Percentiles rank a stretch among this genome's conserved stretches.
These are phyloP conservation scores for Strigamia maritima DNA, from an alignment of 2,888 invertebrate genomes.

Conservation along the genomic window DNA sequence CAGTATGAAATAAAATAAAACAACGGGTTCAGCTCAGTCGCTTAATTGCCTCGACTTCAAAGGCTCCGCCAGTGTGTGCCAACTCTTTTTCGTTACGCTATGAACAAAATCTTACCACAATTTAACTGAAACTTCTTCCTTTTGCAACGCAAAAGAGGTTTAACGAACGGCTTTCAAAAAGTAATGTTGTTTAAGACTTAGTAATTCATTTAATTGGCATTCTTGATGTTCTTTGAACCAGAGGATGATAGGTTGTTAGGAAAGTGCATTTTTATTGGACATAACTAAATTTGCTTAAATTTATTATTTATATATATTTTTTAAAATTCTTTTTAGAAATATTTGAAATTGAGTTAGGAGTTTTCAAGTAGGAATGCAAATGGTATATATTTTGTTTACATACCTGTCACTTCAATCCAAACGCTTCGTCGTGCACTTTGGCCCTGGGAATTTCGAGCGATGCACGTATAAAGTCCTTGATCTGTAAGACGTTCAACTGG, in stretches of 20 bases:
- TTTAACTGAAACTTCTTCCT: too few species aligned
- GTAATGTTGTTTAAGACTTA: background rate
- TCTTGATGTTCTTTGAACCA: background rate
- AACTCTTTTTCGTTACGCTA: too few species aligned
- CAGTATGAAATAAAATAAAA: too few species aligned
- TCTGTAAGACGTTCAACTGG: constrained; percentile 41
- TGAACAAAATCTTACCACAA: too few species aligned
- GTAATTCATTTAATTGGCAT: background rate
- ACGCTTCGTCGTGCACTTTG: constrained; percentile 41
- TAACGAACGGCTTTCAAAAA: background rate
- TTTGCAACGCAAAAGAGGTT: too few species aligned
- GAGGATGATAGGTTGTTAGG: background rate
- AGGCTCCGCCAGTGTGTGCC: too few species aligned
- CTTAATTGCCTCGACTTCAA: too few species aligned
- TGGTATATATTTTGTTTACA: background rate
- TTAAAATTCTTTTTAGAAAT: background rate
- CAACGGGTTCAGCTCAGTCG: too few species aligned
- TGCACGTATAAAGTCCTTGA: constrained; percentile 41
- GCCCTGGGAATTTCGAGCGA: constrained; percentile 41
- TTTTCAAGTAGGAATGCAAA: background rate
- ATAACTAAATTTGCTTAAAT: background rate
- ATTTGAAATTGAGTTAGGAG: background rate
- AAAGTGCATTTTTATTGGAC: background rate
- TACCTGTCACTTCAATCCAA: constrained; percentile 41
- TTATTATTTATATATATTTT: too few species aligned